phyloP scores from a whole-genome alignment of 2,113 vertebrate genomes.

The Piliocolobus tephrosceles region DNA sequence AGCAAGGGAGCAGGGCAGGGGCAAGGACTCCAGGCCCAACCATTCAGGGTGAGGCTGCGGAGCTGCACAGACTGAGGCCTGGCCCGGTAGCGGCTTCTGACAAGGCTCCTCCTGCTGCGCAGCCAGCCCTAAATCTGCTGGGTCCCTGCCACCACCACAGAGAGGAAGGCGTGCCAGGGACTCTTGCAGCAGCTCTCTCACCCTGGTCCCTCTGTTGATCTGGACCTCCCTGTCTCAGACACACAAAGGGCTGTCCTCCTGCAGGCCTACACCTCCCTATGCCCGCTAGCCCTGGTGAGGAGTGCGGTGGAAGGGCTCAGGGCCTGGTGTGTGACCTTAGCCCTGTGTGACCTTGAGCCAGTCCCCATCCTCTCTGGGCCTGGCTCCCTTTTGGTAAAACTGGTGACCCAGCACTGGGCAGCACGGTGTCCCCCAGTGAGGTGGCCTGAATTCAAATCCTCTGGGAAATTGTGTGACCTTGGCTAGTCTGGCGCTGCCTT shows the following conservation, averaged over 20 bases:
- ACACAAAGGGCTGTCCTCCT: too few species aligned
- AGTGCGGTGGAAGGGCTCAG: neutral
- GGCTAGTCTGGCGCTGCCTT: neutral
- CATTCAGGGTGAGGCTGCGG: neutral
- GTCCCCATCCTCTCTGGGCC: neutral
- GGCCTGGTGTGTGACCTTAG: neutral
- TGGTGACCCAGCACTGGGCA: neutral
- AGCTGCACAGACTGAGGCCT: neutral
- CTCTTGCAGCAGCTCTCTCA: neutral
- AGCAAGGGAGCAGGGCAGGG: neutral
- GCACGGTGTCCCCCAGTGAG: neutral
- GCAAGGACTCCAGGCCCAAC: neutral
- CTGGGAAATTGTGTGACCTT: neutral
- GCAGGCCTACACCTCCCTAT: neutral
- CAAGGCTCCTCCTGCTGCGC: neutral
- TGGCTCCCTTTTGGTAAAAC: neutral
- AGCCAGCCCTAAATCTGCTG: neutral
- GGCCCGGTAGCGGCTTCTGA: fast-evolving
- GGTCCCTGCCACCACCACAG: neutral
- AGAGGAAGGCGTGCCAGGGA: neutral
- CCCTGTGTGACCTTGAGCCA: neutral
- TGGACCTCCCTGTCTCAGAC: neutral
- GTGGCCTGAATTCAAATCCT: neutral
- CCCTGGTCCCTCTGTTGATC: too few species aligned
- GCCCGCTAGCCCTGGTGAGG: neutral